Evolutionary conservation across 2,113 vertebrate species (phyloP).

Genomic region (Sminthopsis crassicaudata): DNA sequence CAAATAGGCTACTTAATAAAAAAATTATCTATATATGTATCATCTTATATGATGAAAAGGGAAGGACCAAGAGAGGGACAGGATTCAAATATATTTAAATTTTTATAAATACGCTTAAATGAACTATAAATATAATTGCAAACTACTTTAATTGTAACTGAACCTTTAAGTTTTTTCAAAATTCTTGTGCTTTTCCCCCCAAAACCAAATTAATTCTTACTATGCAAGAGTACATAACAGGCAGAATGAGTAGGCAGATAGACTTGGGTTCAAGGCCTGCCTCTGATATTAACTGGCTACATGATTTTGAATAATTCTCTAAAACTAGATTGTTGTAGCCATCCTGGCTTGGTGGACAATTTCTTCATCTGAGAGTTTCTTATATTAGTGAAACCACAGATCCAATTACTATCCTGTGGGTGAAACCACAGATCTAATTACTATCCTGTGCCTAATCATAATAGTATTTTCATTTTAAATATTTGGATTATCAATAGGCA

Average conservation of each 20-base stretch:
- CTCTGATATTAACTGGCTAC: background rate
- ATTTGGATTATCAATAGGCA: background rate
- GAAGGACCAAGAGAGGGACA: background rate
- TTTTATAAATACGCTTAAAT: background rate
- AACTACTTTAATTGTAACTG: background rate
- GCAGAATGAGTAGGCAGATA: background rate
- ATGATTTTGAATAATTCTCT: background rate
- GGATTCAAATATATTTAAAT: background rate
- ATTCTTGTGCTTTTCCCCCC: background rate
- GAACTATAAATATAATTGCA: background rate
- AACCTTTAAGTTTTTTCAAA: background rate
- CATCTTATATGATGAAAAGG: background rate
- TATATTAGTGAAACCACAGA: background rate
- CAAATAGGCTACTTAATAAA: background rate
- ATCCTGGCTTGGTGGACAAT: background rate
- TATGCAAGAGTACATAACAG: background rate
- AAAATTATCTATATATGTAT: background rate
- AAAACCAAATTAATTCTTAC: background rate
- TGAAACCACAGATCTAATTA: background rate
- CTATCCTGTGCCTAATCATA: background rate
- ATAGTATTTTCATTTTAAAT: background rate
- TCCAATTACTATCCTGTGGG: background rate
- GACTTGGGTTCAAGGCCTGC: background rate
- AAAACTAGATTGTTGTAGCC: background rate
- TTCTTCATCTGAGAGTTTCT: background rate